These are phyloP conservation scores for Acrossocheilus fasciatus DNA, from an alignment of 2,797 vertebrate genomes.

Conservation along the genomic window DNA sequence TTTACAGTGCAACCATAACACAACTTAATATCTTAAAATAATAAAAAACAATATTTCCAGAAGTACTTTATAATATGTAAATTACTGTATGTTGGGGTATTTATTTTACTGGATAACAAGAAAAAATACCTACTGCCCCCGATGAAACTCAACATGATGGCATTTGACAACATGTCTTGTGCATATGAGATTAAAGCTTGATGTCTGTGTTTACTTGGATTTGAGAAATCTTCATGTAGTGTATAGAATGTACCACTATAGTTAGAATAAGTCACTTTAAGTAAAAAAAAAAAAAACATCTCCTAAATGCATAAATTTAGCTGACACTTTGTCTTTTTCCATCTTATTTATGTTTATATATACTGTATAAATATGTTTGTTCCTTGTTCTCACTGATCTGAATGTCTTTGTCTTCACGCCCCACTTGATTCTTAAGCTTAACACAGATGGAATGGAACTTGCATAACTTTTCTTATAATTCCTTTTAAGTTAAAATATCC, in stretches of 20 bases:
- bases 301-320: background rate
- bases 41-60: too few species aligned
- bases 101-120: too few species aligned
- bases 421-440: background rate
- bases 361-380: too few species aligned
- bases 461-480: background rate
- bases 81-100: too few species aligned
- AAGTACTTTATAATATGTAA: too few species aligned
- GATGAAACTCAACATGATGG: background rate
- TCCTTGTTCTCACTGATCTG: background rate
- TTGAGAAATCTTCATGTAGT: background rate
- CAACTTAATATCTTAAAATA: background rate
- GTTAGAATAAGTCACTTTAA: background rate
- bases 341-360: background rate
- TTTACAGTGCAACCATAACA: background rate
- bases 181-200: background rate
- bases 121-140: too few species aligned
- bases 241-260: background rate
- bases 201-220: background rate
- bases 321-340: background rate
- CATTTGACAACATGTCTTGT: background rate
- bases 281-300: background rate
- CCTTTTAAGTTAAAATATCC: background rate
- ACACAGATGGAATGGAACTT: background rate
- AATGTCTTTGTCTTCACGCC: background rate